Conservation (phyloP, 2,888 invertebrate species). For the Troides oblongomaculatus region DNA sequence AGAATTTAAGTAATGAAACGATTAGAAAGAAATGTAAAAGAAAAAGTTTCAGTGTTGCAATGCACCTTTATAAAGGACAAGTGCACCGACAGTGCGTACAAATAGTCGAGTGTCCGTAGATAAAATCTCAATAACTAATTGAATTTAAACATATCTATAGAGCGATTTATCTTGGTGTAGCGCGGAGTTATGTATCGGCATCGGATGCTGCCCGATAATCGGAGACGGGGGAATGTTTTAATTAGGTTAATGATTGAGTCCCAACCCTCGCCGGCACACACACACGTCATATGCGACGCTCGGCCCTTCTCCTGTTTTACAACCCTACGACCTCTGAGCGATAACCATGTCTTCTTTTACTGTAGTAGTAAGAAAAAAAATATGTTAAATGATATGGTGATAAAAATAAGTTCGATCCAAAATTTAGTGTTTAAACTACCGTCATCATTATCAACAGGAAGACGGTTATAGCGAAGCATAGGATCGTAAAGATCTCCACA, state of each 20-base stretch:
- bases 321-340: constrained; percentile 12
- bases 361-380: neutral
- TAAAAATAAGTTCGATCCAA: neutral
- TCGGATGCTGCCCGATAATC: constrained; percentile 38
- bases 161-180: constrained; percentile 27
- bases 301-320: constrained; percentile 20
- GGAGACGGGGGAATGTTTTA: constrained; percentile 59
- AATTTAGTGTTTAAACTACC: neutral
- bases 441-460: too few relatives aligned
- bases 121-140: constrained; percentile 32
- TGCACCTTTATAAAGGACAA: constrained; percentile 7
- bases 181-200: constrained; percentile 30
- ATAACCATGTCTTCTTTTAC: neutral
- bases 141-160: constrained; percentile 31
- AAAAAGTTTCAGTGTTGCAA: constrained; percentile 2
- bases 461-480: too few relatives aligned
- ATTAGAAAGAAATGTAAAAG: neutral
- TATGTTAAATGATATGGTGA: neutral
- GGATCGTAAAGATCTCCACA: too few relatives aligned
- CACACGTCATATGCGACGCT: constrained; percentile 41
- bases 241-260: constrained; percentile 59
- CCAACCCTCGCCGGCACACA: constrained; percentile 32
- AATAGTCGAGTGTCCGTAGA: constrained; percentile 27
- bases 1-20: too few relatives aligned
- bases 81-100: constrained; percentile 20